Evolutionary conservation across 1,140 invertebrate genomes (phyloP).

Genomic region (Rhyzopertha dominica): DNA sequence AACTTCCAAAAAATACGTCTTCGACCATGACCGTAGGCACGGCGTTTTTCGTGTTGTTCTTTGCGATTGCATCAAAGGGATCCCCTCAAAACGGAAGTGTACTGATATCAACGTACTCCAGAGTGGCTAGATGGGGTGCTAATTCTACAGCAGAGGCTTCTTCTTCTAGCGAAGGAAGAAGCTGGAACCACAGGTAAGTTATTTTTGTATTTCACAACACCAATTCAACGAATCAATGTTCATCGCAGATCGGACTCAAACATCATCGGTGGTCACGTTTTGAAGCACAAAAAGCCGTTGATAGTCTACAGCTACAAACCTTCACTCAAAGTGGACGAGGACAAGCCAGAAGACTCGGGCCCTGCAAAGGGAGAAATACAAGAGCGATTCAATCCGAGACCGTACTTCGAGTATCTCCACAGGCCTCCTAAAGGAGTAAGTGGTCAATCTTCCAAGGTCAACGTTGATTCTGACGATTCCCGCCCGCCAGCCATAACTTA

Average conservation of each 20-base stretch:
- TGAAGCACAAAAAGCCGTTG: slow-evolving; percentile 19
- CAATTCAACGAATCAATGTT: slow-evolving; percentile 10
- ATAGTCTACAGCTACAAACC: slow-evolving; percentile 23
- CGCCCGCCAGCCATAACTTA: no score
- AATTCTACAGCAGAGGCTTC: slow-evolving; percentile 10
- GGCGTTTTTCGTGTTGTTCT: background rate
- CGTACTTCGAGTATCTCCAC: slow-evolving; percentile 33
- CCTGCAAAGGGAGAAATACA: slow-evolving; percentile 40
- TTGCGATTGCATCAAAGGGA: slow-evolving; percentile 12
- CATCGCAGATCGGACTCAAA: slow-evolving; percentile 29
- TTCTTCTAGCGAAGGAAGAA: slow-evolving; percentile 19
- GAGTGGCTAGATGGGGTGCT: slow-evolving; percentile 38
- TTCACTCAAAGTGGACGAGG: slow-evolving; percentile 19
- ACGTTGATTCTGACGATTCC: background rate
- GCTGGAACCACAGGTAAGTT: slow-evolving; percentile 38
- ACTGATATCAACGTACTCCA: slow-evolving; percentile 36
- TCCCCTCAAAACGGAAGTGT: slow-evolving; percentile 19
- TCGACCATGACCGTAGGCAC: no score
- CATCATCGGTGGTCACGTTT: slow-evolving; percentile 22
- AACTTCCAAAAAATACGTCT: background rate
- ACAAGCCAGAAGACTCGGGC: slow-evolving; percentile 23
- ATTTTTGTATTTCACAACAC: background rate
- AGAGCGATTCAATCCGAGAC: slow-evolving; percentile 37
- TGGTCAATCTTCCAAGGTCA: background rate
- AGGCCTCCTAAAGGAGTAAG: slow-evolving; percentile 11